These are phyloP conservation scores for Lepus oiostolus DNA, from an alignment of 2,797 vertebrate species.

Conservation along the genomic window DNA sequence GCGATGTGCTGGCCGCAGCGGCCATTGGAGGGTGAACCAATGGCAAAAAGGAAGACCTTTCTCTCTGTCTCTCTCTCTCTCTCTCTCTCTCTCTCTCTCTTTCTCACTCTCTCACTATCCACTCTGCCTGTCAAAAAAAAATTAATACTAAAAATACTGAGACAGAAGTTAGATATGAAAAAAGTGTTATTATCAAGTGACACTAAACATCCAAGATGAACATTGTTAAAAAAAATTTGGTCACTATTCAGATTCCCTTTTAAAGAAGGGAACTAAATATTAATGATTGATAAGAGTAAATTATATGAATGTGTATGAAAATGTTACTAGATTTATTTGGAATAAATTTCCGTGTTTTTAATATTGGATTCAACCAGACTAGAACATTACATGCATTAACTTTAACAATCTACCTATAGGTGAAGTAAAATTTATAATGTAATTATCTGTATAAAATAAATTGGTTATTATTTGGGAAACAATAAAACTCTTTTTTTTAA, in stretches of 20 bases:
- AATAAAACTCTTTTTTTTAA: background rate
- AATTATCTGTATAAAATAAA: constrained; percentile 43
- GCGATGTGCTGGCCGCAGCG: too few relatives aligned
- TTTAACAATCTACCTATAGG: background rate
- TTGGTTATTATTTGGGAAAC: constrained; percentile 36
- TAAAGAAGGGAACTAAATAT: constrained; percentile 23
- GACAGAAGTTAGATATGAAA: constrained; percentile 1
- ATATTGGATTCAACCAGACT: constrained; percentile 42
- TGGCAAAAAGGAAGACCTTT: too few relatives aligned
- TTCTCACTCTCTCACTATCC: too few relatives aligned
- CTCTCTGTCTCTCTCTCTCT: too few relatives aligned
- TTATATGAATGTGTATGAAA: background rate
- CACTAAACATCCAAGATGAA: constrained; percentile 15
- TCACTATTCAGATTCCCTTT: constrained; percentile 3
- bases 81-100: too few relatives aligned
- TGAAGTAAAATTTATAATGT: constrained; percentile 33
- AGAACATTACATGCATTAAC: background rate
- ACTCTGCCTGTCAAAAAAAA: too few relatives aligned
- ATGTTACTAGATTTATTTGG: constrained; percentile 43
- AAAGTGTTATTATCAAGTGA: constrained; percentile 5
- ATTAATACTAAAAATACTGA: background rate
- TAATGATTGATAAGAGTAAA: constrained; percentile 37
- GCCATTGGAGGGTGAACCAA: too few relatives aligned
- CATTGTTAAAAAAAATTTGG: constrained; percentile 33
- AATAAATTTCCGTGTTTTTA: constrained; percentile 60